Base-by-base conservation (phyloP, 2,797 vertebrate genomes). In the Lacerta viridis region DNA sequence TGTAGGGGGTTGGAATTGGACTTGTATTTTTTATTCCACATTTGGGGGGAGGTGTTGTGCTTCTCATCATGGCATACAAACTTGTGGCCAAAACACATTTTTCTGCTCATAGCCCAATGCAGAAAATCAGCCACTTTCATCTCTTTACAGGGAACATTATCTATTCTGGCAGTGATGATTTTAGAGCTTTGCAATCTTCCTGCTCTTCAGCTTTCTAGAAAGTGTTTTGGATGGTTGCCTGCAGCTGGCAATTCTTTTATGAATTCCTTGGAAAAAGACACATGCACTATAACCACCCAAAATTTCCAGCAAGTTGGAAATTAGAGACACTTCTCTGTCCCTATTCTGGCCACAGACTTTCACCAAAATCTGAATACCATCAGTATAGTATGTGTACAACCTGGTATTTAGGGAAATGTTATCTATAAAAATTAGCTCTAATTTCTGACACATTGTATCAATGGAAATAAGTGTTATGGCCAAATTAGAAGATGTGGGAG, bases 181-280 rank as follows among this genome's bases (percentile, higher is more conserved):
- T 76, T 61, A 41, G 71, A 75, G 46, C 50, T 61, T 39, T 61
- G 72, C 27, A 61, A 29, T 61, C 33, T 64, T 15, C 66, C 46
- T 74, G 50, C 9, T 75, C 46, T 75, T 83, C 39, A 68, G 9
- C 39, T 68, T 83, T 75, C 50, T 50, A 75, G 71, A 84, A 75
- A 59, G 46, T 59, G 8, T 13, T 59, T 39, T 59, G 71, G 46
- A 75, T 41, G 41, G 6, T 84, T 72, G 29, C 43, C 68, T 55
- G 9, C 36, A 33, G 10, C 69, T 72, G 29, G 46, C 43, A 72
- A 25, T 18, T 64, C 20, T 72, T 72, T 50, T 27, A 39, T 84
- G 46, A 84, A 27, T 75, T 61, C 2, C 23, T 43, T 77, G 27
- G 27, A 61, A 15, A 76, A 85, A 66, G 36, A 61, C 33, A 75